Conservation (phyloP, 2,797 vertebrate genomes). For the Manis pentadactyla region DNA sequence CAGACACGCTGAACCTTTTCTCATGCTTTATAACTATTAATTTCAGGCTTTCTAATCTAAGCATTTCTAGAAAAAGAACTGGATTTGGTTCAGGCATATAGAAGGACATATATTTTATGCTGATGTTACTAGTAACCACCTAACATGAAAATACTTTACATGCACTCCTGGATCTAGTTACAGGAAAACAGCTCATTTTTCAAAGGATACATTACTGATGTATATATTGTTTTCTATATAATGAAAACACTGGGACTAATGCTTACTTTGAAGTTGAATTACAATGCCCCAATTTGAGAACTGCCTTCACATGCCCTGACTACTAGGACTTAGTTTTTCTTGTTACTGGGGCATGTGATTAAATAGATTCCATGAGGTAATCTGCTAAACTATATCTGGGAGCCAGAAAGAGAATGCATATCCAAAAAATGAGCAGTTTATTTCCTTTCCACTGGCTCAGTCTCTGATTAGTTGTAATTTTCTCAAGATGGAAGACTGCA, state of each 20-base stretch:
- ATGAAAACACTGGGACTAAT: background rate
- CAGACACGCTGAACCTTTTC: background rate
- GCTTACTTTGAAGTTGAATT: background rate
- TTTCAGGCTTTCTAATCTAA: background rate
- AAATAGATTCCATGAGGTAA: conserved; percentile 36
- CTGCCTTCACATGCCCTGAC: background rate
- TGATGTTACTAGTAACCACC: background rate
- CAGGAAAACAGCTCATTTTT: background rate
- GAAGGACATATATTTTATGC: background rate
- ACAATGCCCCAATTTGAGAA: background rate
- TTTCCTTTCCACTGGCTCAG: conserved; percentile 58
- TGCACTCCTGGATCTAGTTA: background rate
- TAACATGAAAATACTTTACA: background rate
- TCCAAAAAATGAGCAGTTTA: conserved; percentile 60
- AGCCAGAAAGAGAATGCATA: conserved; percentile 56
- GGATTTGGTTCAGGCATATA: background rate
- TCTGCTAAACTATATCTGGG: conserved; percentile 30
- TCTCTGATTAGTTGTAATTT: conserved; percentile 40
- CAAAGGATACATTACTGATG: background rate
- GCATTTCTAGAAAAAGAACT: background rate
- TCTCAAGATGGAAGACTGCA: conserved; percentile 30
- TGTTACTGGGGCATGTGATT: conserved; percentile 56
- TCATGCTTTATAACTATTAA: background rate
- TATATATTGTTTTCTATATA: background rate
- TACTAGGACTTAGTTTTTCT: conserved; percentile 38